Percentiles rank a stretch among this genome's conserved stretches.
Evolutionary conservation across 2,113 vertebrate species (phyloP).

Genomic region (Oriolus oriolus): DNA sequence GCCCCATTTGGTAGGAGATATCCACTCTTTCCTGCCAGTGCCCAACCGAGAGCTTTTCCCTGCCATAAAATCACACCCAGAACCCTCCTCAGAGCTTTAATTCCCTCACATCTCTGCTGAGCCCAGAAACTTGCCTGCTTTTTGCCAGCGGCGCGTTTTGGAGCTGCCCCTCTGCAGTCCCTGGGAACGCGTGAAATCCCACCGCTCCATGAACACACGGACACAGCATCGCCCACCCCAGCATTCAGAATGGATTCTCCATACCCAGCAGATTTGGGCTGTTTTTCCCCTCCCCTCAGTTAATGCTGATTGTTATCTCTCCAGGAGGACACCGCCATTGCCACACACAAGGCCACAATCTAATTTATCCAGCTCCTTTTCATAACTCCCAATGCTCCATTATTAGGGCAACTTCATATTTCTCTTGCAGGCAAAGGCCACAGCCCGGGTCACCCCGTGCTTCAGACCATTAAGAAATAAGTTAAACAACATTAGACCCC

Average conservation of each 20-base stretch:
- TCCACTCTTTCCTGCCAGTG: not conserved
- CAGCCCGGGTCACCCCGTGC: not conserved
- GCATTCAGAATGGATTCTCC: not conserved
- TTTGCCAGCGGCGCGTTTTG: rapidly evolving
- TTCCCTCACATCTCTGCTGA: not conserved
- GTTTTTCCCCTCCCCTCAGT: not conserved
- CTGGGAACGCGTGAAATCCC: rapidly evolving
- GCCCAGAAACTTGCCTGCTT: not conserved
- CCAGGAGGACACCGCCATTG: not conserved
- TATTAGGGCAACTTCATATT: constrained; percentile 38
- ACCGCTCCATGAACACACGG: rapidly evolving
- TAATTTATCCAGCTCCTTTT: constrained; percentile 18
- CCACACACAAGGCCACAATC: not conserved
- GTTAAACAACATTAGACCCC: constrained; percentile 57
- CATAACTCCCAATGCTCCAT: constrained; percentile 11
- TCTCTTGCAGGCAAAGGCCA: constrained; percentile 19
- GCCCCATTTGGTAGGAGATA: not conserved
- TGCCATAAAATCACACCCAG: not conserved
- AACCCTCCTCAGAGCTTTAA: not conserved
- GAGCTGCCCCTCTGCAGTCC: not conserved
- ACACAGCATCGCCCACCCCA: rapidly evolving
- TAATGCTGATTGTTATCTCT: not conserved
- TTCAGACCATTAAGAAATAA: constrained; percentile 50
- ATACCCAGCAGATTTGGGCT: not conserved
- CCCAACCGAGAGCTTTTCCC: not conserved